These are phyloP conservation scores for Gnathonemus echidnorhynchus DNA, from an alignment of 2,113 vertebrate species.

Conservation along the genomic window DNA sequence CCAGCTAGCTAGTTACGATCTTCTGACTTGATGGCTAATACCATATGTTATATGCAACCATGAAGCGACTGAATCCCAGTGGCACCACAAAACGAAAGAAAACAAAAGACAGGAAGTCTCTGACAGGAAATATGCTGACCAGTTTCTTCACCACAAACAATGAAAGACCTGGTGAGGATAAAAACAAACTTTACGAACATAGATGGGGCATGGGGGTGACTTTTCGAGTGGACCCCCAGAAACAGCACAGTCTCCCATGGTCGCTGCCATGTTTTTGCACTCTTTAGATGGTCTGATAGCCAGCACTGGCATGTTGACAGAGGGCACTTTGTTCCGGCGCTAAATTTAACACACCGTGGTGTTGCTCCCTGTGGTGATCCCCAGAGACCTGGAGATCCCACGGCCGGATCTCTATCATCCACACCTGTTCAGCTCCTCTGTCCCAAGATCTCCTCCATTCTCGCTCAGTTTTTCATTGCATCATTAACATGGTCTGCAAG, in stretches of 20 bases:
- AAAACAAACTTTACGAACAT: neutral
- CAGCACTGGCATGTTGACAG: neutral
- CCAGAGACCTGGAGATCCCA: neutral
- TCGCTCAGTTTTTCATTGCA: neutral
- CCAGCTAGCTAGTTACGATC: neutral
- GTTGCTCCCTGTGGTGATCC: neutral
- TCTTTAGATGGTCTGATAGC: neutral
- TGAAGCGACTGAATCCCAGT: neutral
- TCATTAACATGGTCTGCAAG: neutral
- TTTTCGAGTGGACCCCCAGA: neutral
- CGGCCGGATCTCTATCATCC: neutral
- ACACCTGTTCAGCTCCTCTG: neutral
- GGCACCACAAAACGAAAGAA: neutral
- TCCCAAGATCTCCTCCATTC: neutral
- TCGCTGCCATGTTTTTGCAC: neutral
- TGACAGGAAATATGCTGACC: neutral
- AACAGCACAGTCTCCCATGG: neutral
- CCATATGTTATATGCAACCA: neutral
- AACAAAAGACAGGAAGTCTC: neutral
- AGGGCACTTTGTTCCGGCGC: neutral
- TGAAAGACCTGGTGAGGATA: neutral
- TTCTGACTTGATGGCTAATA: neutral
- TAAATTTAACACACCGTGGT: neutral
- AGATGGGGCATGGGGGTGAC: neutral
- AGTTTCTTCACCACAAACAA: neutral